Base-by-base conservation (phyloP, 2,888 invertebrate species). In the Aleiodes leptofemur region DNA sequence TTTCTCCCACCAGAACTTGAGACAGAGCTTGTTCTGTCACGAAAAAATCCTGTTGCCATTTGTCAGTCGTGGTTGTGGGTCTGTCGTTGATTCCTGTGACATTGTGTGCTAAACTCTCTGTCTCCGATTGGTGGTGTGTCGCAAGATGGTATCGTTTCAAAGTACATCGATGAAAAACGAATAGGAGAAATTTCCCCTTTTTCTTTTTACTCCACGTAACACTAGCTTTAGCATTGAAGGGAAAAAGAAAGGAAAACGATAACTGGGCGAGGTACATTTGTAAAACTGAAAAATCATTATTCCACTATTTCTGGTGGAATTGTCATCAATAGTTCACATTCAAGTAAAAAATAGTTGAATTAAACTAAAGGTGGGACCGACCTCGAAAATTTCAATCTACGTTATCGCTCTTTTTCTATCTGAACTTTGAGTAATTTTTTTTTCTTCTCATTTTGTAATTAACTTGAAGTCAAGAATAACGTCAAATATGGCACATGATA, bases 401-500 rank as follows among this genome's bases (percentile, higher is more conserved):
- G 61, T 61, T 64, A 2, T 14, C 29, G 2, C 16, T 56, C 23
- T 23, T 64, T 38, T 61, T 61, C 31, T 13, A 34, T 48, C 43
- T 64, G 48, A 48, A 14, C 48, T 48, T 48, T 38, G 14, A 14
- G 38, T 38, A n/a, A 61, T n/a, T 13, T 61, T 16, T 64, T 23
- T 64, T 7, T 14, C 14, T 55, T n/a, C 14, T 4, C 43, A 38
- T 64, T 64, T 43, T 16, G 11, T 64, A 6, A 34, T 14, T 14
- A 34, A 14, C 4, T 61, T 61, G 38, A 7, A 38, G 48, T 43
- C 23, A 59, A 59, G 23, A n/a, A 34, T 23, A 43, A 64, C 23
- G 48, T 55, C 59, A 79, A 83, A 85, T 85, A 86, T 86, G 85
- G 86, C 83, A 80, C 87, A 86, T 79, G 83, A 85, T 79, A 84